Base-by-base conservation (phyloP, 2,113 vertebrate species). In the Myocastor coypus region DNA sequence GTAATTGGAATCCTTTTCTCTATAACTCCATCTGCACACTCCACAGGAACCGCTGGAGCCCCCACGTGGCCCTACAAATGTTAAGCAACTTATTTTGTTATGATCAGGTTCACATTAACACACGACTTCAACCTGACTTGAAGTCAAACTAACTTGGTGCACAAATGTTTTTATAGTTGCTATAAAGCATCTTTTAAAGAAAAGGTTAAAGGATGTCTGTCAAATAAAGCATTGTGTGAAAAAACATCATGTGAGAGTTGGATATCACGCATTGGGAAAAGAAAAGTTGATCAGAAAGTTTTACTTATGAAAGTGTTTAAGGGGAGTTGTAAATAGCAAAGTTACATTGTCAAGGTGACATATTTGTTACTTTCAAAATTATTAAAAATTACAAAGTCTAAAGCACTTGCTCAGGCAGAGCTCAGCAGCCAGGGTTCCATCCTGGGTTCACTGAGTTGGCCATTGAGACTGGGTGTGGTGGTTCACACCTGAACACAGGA, bases 281-380 rank as follows among this genome's bases (percentile, higher is more conserved):
- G 50, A 94, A 98, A 96, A 93, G 87, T 88, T 95, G 94, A 97
- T 97, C 96, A 97, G 98, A 97, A 98, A 98, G 97, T 94, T 92
- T 97, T 87, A 82, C 98, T 98, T 97, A 73, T 94, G 97, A 94
- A 83, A 88, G 86, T 95, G 84, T 96, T 94, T 98, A 75, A 96
- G 97, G 92, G 92, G 97, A 95, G 97, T 92, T 84, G 30, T 87
- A 89, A 83, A 89, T 95, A 42, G 17, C 77, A 91, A 85, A 80
- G 28, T 24, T 75, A 95, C 77, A 95, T 77, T 94, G 95, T 95
- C 71, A 84, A 95, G 75, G 16, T 86, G 68, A 96, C 26, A 84
- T 50, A 17, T 68, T 94, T 69, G 68, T 91, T 97, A 83, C 50
- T 63, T 90, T 96, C 26, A 86, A 86, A 94, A 94, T 86, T 97